Conservation (phyloP, 2,113 vertebrate species). For the Lepus timidus region DNA sequence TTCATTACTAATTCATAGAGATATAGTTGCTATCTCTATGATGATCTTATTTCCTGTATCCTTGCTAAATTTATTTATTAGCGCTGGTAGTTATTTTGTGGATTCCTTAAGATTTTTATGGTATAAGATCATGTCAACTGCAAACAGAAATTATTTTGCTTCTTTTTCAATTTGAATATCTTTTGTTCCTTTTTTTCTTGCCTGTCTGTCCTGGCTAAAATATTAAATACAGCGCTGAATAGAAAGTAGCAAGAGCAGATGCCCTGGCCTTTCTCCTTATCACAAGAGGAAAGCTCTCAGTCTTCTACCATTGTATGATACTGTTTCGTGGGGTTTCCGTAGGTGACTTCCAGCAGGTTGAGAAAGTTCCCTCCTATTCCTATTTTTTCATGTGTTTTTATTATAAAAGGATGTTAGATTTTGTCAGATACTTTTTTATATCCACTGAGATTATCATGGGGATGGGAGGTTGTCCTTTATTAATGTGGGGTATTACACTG, state of each 20-base stretch:
- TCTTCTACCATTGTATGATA: neutral
- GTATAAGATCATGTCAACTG: neutral
- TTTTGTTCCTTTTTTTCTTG: neutral
- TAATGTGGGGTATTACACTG: neutral
- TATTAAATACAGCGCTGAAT: neutral
- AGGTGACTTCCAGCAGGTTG: neutral
- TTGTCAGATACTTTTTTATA: constrained; percentile 8
- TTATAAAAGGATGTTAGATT: neutral
- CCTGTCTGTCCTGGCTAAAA: neutral
- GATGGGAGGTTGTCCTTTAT: constrained; percentile 2
- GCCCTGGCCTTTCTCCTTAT: neutral
- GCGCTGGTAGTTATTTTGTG: neutral
- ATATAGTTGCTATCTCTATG: constrained; percentile 10
- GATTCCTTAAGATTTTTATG: constrained; percentile 4
- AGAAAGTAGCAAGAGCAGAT: neutral
- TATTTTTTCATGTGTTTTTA: constrained; percentile 18
- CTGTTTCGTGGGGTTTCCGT: neutral
- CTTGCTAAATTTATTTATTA: neutral
- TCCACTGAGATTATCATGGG: neutral
- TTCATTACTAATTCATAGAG: neutral
- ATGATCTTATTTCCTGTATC: neutral
- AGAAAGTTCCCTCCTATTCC: neutral
- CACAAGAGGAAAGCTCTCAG: neutral
- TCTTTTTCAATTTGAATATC: neutral
- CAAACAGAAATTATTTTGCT: neutral